Base-by-base conservation (phyloP, 2,113 vertebrate species). In the Siniperca knerii region DNA sequence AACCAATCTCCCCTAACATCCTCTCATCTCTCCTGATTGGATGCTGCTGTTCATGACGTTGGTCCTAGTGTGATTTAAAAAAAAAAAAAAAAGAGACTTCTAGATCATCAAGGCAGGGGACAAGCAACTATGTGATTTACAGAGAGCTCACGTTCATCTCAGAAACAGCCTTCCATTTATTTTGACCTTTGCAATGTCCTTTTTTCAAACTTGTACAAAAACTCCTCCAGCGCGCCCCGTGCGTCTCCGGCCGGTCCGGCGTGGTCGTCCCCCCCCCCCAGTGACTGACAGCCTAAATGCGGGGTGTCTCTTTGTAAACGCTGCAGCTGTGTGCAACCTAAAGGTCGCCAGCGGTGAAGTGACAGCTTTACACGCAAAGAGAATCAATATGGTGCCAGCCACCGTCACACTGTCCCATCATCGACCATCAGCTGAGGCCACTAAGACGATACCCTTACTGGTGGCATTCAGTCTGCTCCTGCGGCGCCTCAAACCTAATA, bases 221-320 rank as follows among this genome's bases (percentile, higher is more conserved):
- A 10, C 20, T 8, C 21, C 25, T 4, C 29, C 67, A 10, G 7
- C 13, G 42, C 37, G 6, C 10, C 25, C 10, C 20, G 12, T 20
- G 23, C 40, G 35, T 12, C 54, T 52, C 68, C 68, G 16, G 16
- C 77, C 9, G 71, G 35, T 54, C 44, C 37, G 23, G 77, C 62
- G 4, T 61, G 25, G 25, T 25, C 1, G n/a, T 1, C 29, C 29
- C 15, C 20, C 8, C 33, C n/a, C 25, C 33, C 69, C 76, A 2
- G 55, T 90, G 92, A 91, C 48, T 87, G 84, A 81, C 84, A 79
- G 87, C 46, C 74, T 74, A 88, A 84, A 92, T 65, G 82, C 83
- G 85, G 64, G 76, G 72, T 85, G 76, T 91, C 77, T 81, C 57
- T 78, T 4, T 68, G 85, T 83, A 88, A 84, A 87, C 71, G 82